Base-by-base conservation (phyloP, 2,888 invertebrate species). In the Dinocampus coccinellae region DNA sequence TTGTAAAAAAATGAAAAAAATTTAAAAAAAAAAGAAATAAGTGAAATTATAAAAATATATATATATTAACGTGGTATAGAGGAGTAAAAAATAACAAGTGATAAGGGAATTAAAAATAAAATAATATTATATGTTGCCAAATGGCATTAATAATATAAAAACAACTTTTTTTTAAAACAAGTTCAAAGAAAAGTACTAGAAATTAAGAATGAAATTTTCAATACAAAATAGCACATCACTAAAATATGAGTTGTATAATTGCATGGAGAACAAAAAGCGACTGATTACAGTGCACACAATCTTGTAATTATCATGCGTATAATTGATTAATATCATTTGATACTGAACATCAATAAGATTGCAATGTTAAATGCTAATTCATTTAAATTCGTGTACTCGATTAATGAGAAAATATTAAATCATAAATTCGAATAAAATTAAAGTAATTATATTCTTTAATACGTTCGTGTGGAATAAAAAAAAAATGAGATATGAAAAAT, bases 41-140 rank as follows among this genome's bases (percentile, higher is more conserved):
- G 3, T n/a, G n/a, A 39, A 1, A 39, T n/a, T 70, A 66, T 75
- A 74, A 77, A 73, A 75, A 26, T 22, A 55, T 36, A 55, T 26
- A 55, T 66, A 66, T 55, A 66, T 55, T 29, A 39, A 69, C 24
- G 10, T n/a, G 34, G 10, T 52, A 73, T 36, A 39, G 62, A 11
- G 4, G 9, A 47, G 10, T 52, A 74, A 24, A 26, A 29, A 11
- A 24, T 69, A 57, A 72, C 63, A 69, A 73, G 72, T 71, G 36
- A 70, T 22, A 16, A 69, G 22, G 66, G 13, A 55, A 64, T 69
- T 76, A 75, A 73, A 77, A 71, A n/a, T 47, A 16, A 47, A 47
- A 16, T 36, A 16, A 16, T 47, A 3, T 47, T 47, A 3, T 16
- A 9, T 20, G 47, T 16, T 47, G 47, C 20, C n/a, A 47, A 10